Evolutionary conservation across 2,888 invertebrate genomes (phyloP), one percentile per base, ranked within the genome.

Genomic region (Coelopa pilipes): DNA sequence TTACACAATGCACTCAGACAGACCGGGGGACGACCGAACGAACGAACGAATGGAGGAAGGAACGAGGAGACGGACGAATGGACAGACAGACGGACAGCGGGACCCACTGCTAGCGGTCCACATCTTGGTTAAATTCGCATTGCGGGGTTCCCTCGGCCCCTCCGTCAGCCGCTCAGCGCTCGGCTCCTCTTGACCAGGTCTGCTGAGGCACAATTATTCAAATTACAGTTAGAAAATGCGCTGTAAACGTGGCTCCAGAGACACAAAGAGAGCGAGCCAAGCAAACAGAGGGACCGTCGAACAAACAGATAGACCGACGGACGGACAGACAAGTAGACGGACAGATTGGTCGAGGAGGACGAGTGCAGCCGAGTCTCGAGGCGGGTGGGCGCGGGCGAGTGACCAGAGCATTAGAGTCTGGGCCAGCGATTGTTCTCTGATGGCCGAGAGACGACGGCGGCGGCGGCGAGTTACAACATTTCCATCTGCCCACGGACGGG

Each of bases 171-270:
- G 34, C 7, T 7, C 34, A 67, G 71, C 75, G 73, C 49, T 59
- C 72, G 74, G 70, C 78, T 77, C 75, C 59, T 70, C 76, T 74
- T 34, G 34, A 76, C 77, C 74, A 63, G 70, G 72, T 69, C 72
- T 74, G 77, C 46, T 12, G 46, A 78, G 79, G 74, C 83, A 78
- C 81, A 83, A 82, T 80, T 82, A 82, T 82, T 82, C 79, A 82
- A 80, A 79, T 80, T 81, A 78, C 78, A 72, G 77, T 75, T 77
- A 72, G 74, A 77, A 80, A 76, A 78, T 81, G 82, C 81, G 80
- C 79, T 72, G 73, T 46, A 62, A 13, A 68, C 17, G 13, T 68
- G 50, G 11, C 5, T 19, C 12, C 57, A 24, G 57, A 24, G 24
- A 59, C 13, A 59, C 24, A 21, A 21, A 21, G 66, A 45, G 34